These are phyloP conservation scores for Acanthococcus lagerstroemiae DNA, from an alignment of 2,888 invertebrate genomes.

Conservation along the genomic window DNA sequence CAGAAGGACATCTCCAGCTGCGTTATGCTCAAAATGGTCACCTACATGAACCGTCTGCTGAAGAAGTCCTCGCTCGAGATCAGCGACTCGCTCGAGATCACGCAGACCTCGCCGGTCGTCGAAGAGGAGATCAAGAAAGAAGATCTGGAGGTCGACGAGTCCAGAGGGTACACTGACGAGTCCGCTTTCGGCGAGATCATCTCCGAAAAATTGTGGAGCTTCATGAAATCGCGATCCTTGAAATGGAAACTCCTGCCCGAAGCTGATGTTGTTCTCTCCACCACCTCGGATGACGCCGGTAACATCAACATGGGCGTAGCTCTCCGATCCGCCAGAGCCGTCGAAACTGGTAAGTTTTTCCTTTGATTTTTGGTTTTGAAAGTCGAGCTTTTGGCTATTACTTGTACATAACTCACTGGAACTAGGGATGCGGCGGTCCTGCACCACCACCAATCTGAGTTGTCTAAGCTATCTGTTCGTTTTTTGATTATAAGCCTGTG, in stretches of 20 bases:
- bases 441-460: too few relatives aligned
- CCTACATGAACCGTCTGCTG: slow-evolving; percentile 69
- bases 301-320: slow-evolving; percentile 51
- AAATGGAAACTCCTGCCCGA: slow-evolving; percentile 68
- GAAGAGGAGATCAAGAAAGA: slow-evolving; percentile 47
- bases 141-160: slow-evolving; percentile 39
- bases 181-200: slow-evolving; percentile 53
- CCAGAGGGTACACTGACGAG: slow-evolving; percentile 46
- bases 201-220: slow-evolving; percentile 63
- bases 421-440: too few relatives aligned
- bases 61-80: slow-evolving; percentile 70
- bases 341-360: slow-evolving; percentile 36
- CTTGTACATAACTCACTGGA: too few relatives aligned
- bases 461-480: too few relatives aligned
- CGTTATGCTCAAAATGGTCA: slow-evolving; percentile 69
- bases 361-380: neutral
- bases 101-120: slow-evolving; percentile 45
- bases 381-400: too few relatives aligned
- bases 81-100: slow-evolving; percentile 64
- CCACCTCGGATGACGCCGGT: slow-evolving; percentile 56
- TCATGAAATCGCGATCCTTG: slow-evolving; percentile 62
- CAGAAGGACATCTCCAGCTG: slow-evolving; percentile 69
- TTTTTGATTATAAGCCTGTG: too few relatives aligned
- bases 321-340: slow-evolving; percentile 34
- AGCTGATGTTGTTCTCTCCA: slow-evolving; percentile 64